phyloP scores from a whole-genome alignment of 2,888 invertebrate genomes.

The Pyralis farinalis region DNA sequence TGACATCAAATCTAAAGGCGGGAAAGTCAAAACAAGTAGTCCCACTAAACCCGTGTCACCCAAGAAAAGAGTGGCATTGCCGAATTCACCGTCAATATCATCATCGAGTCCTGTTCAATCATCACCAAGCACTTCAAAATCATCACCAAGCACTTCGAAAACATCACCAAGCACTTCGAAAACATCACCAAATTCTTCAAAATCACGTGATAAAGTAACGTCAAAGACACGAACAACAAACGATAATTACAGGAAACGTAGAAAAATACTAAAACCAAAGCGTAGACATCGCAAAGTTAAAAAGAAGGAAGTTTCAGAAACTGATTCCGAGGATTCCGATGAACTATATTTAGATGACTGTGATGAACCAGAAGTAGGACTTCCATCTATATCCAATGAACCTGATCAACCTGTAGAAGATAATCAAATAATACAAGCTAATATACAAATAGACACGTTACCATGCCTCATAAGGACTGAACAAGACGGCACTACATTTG shows the following conservation, averaged over 20 bases:
- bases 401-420: neutral
- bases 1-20: constrained; percentile 9
- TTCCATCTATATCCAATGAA: neutral
- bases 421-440: constrained; percentile 6
- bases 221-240: too few species aligned
- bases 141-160: too few species aligned
- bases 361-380: neutral
- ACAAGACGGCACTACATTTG: constrained; percentile 17
- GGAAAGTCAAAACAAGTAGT: constrained; percentile 4
- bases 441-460: constrained; percentile 24
- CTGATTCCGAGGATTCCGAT: neutral
- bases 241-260: neutral
- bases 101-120: too few species aligned
- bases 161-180: neutral
- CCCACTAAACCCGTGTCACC: neutral
- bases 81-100: too few species aligned
- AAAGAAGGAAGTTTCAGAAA: neutral
- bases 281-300: neutral
- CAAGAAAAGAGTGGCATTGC: neutral
- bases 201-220: neutral
- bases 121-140: too few species aligned
- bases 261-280: neutral
- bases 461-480: constrained; percentile 26
- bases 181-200: neutral
- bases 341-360: neutral